Conservation (phyloP, 2,888 invertebrate species). For the Sinopyrophorus schimmeli region DNA sequence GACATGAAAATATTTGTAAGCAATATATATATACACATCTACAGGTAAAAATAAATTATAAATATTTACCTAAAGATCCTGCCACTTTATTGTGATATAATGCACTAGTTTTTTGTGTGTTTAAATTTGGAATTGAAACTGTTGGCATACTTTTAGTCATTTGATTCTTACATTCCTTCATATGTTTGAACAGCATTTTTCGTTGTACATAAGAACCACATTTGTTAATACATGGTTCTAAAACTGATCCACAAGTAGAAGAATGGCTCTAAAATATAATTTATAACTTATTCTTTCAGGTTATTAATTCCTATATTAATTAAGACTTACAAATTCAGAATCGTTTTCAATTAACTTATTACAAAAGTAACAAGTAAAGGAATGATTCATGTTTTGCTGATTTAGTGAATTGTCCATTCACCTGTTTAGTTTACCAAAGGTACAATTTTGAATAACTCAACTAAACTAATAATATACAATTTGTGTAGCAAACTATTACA, state of each 20-base stretch:
- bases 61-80: too few species aligned
- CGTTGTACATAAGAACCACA: constrained; percentile 73
- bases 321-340: constrained; percentile 61
- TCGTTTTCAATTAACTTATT: constrained; percentile 68
- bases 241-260: constrained; percentile 70
- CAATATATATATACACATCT: too few species aligned
- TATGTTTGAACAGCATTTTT: constrained; percentile 64
- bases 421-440: neutral
- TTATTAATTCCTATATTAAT: neutral
- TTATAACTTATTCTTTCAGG: constrained; percentile 8
- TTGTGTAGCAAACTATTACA: too few species aligned
- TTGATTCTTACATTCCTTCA: constrained; percentile 54
- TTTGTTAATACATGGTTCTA: constrained; percentile 71
- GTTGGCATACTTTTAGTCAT: constrained; percentile 21
- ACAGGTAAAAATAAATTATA: too few species aligned
- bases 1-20: too few species aligned
- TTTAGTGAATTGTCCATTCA: constrained; percentile 13
- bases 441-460: too few species aligned
- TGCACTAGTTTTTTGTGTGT: too few species aligned
- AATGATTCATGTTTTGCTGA: constrained; percentile 1
- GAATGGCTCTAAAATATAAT: constrained; percentile 62
- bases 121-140: constrained; percentile 1
- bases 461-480: too few species aligned
- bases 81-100: too few species aligned
- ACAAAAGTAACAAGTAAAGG: constrained; percentile 67